phyloP scores from a whole-genome alignment of 2,113 vertebrate genomes.

The Nanorana parkeri region DNA sequence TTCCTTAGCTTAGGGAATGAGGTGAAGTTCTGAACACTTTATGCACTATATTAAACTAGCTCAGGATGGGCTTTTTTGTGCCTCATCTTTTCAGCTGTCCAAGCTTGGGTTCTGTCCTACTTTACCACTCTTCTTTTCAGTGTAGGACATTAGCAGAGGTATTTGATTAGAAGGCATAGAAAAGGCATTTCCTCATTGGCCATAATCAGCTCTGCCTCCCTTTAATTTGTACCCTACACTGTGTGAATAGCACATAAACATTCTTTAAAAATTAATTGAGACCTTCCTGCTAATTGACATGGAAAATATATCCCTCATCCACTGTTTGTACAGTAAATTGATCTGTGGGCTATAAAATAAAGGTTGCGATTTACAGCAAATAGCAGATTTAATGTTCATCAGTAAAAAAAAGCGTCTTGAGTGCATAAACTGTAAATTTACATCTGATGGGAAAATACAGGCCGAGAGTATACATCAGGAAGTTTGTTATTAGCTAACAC shows the following conservation, averaged over 20 bases:
- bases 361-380: slow-evolving; percentile 2
- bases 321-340: background rate
- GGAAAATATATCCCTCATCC: background rate
- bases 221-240: too few relatives aligned
- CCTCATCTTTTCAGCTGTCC: too few relatives aligned
- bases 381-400: slow-evolving; percentile 24
- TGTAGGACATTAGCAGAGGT: too few relatives aligned
- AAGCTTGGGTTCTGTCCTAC: too few relatives aligned
- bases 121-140: too few relatives aligned
- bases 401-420: slow-evolving; percentile 1
- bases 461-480: slow-evolving; percentile 35
- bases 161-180: too few relatives aligned
- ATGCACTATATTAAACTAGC: too few relatives aligned
- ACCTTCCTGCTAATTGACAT: background rate
- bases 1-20: too few relatives aligned
- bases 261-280: background rate
- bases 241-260: background rate
- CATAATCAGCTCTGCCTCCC: too few relatives aligned
- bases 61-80: too few relatives aligned
- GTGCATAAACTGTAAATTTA: slow-evolving; percentile 41
- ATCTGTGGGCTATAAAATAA: background rate
- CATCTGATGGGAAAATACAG: slow-evolving; percentile 27
- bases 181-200: too few relatives aligned
- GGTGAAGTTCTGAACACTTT: too few relatives aligned
- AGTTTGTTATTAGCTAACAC: slow-evolving; percentile 41